Evolutionary conservation across 2,888 invertebrate species (phyloP).

Genomic region (Polietes domitor): DNA sequence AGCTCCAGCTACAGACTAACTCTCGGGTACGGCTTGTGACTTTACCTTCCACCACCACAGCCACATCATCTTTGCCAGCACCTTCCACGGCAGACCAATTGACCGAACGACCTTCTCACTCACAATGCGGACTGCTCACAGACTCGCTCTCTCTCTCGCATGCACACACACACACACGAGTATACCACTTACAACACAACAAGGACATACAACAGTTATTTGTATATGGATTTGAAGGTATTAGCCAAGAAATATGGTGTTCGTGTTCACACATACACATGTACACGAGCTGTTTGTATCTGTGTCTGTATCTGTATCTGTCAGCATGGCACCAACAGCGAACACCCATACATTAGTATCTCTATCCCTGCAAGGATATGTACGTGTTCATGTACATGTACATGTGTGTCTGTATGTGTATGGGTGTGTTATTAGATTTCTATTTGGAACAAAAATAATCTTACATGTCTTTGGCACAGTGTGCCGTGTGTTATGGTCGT

Average conservation of each 20-base stretch:
- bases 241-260: background rate
- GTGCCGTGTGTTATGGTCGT: constrained; percentile 49
- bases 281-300: background rate
- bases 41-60: constrained; percentile 29
- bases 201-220: background rate
- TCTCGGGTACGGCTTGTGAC: background rate
- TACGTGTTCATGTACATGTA: constrained; percentile 21
- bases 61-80: constrained; percentile 19
- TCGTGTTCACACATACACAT: background rate
- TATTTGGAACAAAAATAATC: constrained; percentile 71
- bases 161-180: background rate
- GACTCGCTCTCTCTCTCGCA: background rate
- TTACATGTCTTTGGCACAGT: constrained; percentile 79
- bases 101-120: background rate
- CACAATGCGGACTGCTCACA: too few relatives aligned
- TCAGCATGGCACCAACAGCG: background rate
- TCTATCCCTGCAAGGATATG: constrained; percentile 15
- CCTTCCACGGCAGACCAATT: background rate
- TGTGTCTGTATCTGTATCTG: background rate
- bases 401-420: constrained; percentile 32
- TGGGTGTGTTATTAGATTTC: constrained; percentile 36
- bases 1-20: background rate
- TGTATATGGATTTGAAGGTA: background rate
- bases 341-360: background rate
- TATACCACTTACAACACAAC: too few relatives aligned